Percentiles rank a stretch among this genome's conserved stretches.
These are phyloP conservation scores for Gambusia affinis DNA, from an alignment of 2,113 vertebrate genomes.

Conservation along the genomic window DNA sequence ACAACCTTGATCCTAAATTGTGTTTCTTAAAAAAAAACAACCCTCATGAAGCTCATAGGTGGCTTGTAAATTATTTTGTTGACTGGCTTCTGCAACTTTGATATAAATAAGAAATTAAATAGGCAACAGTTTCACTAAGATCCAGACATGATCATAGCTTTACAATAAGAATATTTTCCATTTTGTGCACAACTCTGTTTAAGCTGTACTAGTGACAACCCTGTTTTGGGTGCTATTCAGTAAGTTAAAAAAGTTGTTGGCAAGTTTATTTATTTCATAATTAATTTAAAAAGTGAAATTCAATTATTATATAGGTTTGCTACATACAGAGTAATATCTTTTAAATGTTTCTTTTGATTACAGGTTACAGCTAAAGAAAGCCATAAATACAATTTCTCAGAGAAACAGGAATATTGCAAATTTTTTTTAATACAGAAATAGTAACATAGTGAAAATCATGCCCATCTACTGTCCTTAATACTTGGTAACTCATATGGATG, in stretches of 20 bases:
- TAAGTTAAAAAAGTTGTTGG: no score
- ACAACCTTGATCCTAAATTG: slow-evolving; percentile 16
- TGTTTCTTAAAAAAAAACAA: neutral
- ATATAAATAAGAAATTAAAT: slow-evolving; percentile 11
- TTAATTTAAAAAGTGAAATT: no score
- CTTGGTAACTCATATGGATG: no score
- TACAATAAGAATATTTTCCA: slow-evolving; percentile 22
- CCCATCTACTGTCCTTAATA: no score
- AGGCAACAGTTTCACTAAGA: slow-evolving; percentile 5
- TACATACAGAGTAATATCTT: no score
- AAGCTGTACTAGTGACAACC: slow-evolving; percentile 13
- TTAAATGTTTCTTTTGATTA: neutral
- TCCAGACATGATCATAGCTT: neutral
- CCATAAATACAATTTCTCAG: no score
- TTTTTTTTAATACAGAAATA: no score
- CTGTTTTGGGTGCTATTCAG: neutral
- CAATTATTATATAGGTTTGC: no score
- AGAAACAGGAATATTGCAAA: no score
- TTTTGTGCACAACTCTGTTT: slow-evolving; percentile 6
- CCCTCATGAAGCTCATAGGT: slow-evolving; percentile 11
- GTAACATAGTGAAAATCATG: no score
- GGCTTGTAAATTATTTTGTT: slow-evolving; percentile 12
- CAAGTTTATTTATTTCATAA: no score
- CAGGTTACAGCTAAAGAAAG: neutral
- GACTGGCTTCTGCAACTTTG: slow-evolving; percentile 1